phyloP scores from a whole-genome alignment of 2,113 vertebrate genomes.

The Dolichotis patagonum region DNA sequence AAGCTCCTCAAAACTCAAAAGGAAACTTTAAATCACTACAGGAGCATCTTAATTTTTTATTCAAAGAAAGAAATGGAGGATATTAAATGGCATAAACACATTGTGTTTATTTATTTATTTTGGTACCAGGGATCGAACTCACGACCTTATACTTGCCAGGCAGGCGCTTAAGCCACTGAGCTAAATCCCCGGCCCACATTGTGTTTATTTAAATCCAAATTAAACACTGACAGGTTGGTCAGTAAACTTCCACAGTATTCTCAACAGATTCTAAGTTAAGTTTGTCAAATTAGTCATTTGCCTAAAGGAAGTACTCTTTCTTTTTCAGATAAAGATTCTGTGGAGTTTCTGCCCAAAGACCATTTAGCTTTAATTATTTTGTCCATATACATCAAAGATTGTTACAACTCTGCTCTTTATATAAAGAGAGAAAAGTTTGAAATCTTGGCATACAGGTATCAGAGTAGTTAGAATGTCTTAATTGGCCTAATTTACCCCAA shows the following conservation, averaged over 20 bases:
- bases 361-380: conserved; percentile 7
- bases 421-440: neutral
- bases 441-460: neutral
- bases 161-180: too few species aligned
- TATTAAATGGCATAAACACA: neutral
- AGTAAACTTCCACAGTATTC: neutral
- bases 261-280: neutral
- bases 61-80: neutral
- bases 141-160: too few species aligned
- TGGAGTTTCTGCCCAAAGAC: neutral
- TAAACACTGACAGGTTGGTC: neutral
- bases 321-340: neutral
- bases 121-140: too few species aligned
- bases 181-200: too few species aligned
- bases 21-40: conserved; percentile 33
- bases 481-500: neutral
- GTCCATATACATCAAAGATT: neutral
- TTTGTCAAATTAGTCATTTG: neutral
- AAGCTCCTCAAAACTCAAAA: conserved; percentile 23
- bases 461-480: neutral
- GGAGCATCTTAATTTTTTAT: conserved; percentile 25
- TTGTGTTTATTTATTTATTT: conserved; percentile 6
- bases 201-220: conserved; percentile 24
- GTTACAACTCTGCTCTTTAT: neutral
- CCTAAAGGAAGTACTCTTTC: neutral